These are phyloP conservation scores for Diorhabda carinulata DNA, from an alignment of 1,140 invertebrate genomes.

Conservation along the genomic window DNA sequence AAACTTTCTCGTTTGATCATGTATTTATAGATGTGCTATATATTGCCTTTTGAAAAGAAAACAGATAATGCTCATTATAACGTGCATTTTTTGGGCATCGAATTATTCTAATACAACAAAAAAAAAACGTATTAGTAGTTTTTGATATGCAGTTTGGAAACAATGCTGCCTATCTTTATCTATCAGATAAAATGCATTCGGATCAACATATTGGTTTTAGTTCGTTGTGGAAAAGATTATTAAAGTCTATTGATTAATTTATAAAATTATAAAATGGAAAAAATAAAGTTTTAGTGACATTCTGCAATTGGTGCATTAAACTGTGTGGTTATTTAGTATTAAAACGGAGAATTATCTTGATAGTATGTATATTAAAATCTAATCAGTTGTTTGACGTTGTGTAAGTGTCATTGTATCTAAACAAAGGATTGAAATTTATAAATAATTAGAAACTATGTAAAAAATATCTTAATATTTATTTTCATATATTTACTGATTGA, in stretches of 20 bases:
- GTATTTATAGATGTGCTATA: too few species aligned
- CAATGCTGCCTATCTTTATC: slow-evolving; percentile 10
- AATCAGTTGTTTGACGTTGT: too few species aligned
- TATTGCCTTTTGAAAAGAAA: too few species aligned
- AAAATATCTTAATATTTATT: too few species aligned
- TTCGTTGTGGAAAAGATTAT: slow-evolving; percentile 9
- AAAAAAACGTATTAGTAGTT: not conserved
- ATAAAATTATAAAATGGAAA: slow-evolving; percentile 14
- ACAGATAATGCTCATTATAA: too few species aligned
- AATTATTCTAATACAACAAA: too few species aligned
- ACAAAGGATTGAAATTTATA: too few species aligned
- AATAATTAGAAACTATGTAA: too few species aligned
- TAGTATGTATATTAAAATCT: not conserved
- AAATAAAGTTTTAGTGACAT: not conserved
- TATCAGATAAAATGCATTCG: slow-evolving; percentile 17
- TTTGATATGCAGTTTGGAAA: slow-evolving; percentile 14
- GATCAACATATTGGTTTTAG: slow-evolving; percentile 13
- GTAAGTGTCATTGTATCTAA: too few species aligned
- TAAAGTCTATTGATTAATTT: slow-evolving; percentile 13
- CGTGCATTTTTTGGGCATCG: too few species aligned
- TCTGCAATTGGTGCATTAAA: not conserved
- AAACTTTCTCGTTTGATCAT: too few species aligned
- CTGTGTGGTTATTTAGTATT: not conserved
- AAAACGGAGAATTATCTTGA: not conserved
- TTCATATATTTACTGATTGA: too few species aligned